Evolutionary conservation across 2,888 invertebrate species (phyloP), one percentile per base, ranked within the genome.

Genomic region (Philaethria dido): DNA sequence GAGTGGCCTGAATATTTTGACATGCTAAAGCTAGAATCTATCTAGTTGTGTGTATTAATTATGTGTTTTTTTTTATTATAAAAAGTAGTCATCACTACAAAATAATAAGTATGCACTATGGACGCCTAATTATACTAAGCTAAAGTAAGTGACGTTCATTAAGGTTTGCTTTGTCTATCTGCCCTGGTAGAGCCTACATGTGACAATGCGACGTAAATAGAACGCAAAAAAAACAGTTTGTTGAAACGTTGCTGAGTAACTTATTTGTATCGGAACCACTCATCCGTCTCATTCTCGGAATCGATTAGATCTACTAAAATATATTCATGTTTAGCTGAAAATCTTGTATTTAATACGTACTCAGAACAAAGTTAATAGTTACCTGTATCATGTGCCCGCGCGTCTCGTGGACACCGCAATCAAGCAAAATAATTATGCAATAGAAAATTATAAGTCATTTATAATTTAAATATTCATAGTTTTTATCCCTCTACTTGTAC

Each of bases 181-280:
- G n/a, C n/a, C n/a, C 9, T 5, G 29, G 9, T 18, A 11, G 16
- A 52, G 52, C 16, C 29, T 33, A 11, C 42, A 57, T 47, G 50
- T 18, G 22, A 62, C 62, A 50, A 50, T 39, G 45, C 29, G 16
- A 11, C 29, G 9, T 13, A 16, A 33, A 47, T 20, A 55, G 33
- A 44, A 44, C 22, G 45, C 44, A 63, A 36, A 55, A 52, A 48
- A 55, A 45, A 36, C 36, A 55, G 11, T 47, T 13, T 36, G 36
- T 36, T 47, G 14, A 44, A 22, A 63, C 45, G 22, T 47, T 20
- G 63, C 63, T 55, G 36, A 64, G 55, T 64, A 47, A 64, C 16
- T 55, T 57, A 55, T 55, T 57, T 55, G 9, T 55, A 18, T 36
- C 36, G 13, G 33, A 47, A 64, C 22, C 64, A 36, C n/a, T 57